Evolutionary conservation across 1,140 invertebrate species (phyloP).

Genomic region (Berghia stephanieae): DNA sequence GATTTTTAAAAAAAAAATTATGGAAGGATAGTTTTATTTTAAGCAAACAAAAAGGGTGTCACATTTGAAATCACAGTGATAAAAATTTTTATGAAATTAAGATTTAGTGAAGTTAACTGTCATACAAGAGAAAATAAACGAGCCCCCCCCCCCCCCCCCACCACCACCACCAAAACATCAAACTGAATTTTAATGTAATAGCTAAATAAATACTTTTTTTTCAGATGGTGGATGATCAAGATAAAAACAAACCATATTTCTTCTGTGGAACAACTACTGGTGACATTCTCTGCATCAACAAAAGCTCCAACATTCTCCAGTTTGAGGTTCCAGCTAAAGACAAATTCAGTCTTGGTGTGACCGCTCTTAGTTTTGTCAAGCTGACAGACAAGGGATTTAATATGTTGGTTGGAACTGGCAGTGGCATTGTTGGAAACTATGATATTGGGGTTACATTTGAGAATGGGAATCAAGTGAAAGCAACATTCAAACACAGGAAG

Average conservation of each 20-base stretch:
- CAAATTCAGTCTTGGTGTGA: conserved; percentile 72
- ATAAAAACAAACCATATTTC: conserved; percentile 65
- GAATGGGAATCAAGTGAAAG: conserved; percentile 38
- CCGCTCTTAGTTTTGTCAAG: conserved; percentile 73
- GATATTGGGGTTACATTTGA: conserved; percentile 41
- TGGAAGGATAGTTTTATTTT: too few relatives aligned
- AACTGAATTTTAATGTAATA: too few relatives aligned
- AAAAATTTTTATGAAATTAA: too few relatives aligned
- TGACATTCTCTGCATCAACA: conserved; percentile 71
- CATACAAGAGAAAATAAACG: too few relatives aligned
- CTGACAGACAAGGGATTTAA: conserved; percentile 46
- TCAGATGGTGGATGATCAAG: conserved; percentile 35
- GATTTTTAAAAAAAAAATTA: too few relatives aligned
- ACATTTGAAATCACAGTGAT: too few relatives aligned
- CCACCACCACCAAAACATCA: too few relatives aligned
- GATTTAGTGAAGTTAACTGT: too few relatives aligned
- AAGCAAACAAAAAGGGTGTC: too few relatives aligned
- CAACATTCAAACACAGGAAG: conserved; percentile 33
- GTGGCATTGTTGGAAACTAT: conserved; percentile 74
- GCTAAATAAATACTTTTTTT: neutral
- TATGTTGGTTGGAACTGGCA: conserved; percentile 82
- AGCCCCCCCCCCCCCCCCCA: too few relatives aligned
- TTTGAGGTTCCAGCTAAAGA: conserved; percentile 61
- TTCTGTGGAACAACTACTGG: conserved; percentile 87
- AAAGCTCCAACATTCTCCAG: conserved; percentile 56